These are phyloP conservation scores for Andrena chrysosceles DNA, from an alignment of 2,888 invertebrate species.

Conservation along the genomic window DNA sequence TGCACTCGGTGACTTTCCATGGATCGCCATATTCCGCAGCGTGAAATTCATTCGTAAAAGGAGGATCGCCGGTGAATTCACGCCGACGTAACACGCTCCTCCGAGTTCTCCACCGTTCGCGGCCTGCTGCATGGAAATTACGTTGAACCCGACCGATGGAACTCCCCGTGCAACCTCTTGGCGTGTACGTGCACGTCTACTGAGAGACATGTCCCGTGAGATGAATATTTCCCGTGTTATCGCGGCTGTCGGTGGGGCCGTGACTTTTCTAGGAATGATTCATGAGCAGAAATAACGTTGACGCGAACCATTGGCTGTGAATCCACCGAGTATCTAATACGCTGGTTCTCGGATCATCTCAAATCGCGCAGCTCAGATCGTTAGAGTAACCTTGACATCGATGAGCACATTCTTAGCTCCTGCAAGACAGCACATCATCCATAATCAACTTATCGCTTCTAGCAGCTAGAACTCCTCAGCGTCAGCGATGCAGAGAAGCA, in stretches of 20 bases:
- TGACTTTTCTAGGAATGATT: slow-evolving; percentile 7
- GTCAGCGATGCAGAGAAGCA: too few relatives aligned
- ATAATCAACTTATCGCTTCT: too few relatives aligned
- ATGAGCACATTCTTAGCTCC: too few relatives aligned
- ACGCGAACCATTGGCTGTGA: background rate
- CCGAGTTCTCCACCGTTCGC: slow-evolving; percentile 27
- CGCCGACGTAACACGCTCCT: background rate
- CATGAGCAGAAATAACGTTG: slow-evolving; percentile 1
- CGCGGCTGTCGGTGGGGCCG: slow-evolving; percentile 16
- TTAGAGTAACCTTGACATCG: too few relatives aligned
- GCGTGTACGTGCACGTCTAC: slow-evolving; percentile 10
- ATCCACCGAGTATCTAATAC: too few relatives aligned
- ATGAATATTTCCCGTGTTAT: slow-evolving; percentile 46
- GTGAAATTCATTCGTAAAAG: slow-evolving; percentile 51
- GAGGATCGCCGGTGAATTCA: slow-evolving; percentile 33
- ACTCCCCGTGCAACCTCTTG: slow-evolving; percentile 33
- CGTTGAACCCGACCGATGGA: slow-evolving; percentile 20
- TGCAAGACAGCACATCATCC: too few relatives aligned
- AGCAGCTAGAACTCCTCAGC: too few relatives aligned
- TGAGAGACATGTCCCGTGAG: slow-evolving; percentile 34
- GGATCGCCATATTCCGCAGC: slow-evolving; percentile 40
- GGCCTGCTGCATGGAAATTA: slow-evolving; percentile 35
- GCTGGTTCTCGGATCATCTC: too few relatives aligned
- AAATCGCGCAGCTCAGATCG: too few relatives aligned
- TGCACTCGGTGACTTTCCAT: slow-evolving; percentile 37